These are phyloP conservation scores for Trachythela sp. DNA, from an alignment of 64 coral and sea anemone genomes.

Conservation along the genomic window DNA sequence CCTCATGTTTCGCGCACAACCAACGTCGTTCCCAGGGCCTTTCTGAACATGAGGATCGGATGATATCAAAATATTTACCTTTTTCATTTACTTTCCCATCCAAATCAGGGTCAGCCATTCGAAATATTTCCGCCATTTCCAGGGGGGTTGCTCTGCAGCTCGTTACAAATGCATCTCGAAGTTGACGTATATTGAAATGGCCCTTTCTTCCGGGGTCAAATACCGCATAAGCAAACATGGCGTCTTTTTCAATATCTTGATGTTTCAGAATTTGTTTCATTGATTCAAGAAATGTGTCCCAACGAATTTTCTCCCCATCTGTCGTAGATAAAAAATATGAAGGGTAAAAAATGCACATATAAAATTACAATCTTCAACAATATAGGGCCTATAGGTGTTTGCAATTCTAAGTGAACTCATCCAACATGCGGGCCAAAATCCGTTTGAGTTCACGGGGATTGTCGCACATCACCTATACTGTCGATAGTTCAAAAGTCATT, in stretches of 20 bases:
- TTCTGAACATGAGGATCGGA: no score
- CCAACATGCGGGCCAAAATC: no score
- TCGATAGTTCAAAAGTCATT: no score
- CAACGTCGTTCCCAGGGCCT: no score
- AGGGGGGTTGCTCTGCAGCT: neutral
- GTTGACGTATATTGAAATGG: neutral
- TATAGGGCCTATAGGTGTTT: neutral
- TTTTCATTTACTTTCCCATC: neutral
- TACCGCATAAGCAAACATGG: neutral
- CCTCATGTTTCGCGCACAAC: no score
- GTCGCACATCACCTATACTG: no score
- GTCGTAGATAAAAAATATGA: neutral
- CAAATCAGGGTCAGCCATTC: neutral
- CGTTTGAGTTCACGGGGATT: no score
- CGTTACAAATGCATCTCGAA: neutral
- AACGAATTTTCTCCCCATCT: neutral
- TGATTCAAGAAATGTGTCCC: neutral
- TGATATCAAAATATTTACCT: no score
- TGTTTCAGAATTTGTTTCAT: neutral
- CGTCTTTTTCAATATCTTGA: neutral
- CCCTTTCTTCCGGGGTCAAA: neutral
- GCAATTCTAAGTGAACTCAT: neutral
- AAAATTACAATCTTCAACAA: no score
- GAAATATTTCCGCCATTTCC: neutral
- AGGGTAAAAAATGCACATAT: neutral